Conservation (phyloP, 2,888 invertebrate genomes). For the Halocaridina rubra region DNA sequence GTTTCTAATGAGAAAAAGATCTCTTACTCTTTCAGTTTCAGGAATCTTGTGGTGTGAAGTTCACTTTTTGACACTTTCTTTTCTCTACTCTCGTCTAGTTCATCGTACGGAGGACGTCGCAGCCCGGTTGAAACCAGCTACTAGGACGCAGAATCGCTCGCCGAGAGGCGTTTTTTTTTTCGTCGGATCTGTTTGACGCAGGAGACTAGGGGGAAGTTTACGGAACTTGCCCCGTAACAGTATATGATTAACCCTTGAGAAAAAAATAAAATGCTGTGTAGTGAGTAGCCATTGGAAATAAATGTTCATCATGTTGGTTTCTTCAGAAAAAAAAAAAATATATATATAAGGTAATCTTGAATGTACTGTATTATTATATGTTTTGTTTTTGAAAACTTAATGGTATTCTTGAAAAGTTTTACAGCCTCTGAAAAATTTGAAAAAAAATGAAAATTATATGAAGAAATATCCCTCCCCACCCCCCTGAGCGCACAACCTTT, state of each 20-base stretch:
- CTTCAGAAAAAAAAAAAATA: too few relatives aligned
- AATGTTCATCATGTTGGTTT: slow-evolving; percentile 49
- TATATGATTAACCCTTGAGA: too few relatives aligned
- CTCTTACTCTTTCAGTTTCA: slow-evolving; percentile 57
- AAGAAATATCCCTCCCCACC: slow-evolving; percentile 40
- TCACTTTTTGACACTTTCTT: slow-evolving; percentile 36
- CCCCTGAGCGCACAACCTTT: slow-evolving; percentile 57
- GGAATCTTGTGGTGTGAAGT: slow-evolving; percentile 24
- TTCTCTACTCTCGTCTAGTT: slow-evolving; percentile 56
- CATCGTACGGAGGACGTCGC: slow-evolving; percentile 60
- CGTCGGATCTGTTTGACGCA: slow-evolving; percentile 11
- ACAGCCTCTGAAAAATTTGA: slow-evolving; percentile 44
- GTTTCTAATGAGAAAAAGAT: too few relatives aligned
- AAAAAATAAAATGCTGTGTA: slow-evolving; percentile 52
- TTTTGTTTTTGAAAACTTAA: slow-evolving; percentile 48
- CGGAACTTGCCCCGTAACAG: too few relatives aligned
- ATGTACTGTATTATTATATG: slow-evolving; percentile 33
- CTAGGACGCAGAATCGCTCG: slow-evolving; percentile 44
- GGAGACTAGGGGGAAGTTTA: slow-evolving; percentile 28
- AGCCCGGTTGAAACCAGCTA: slow-evolving; percentile 57
- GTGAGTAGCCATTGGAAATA: slow-evolving; percentile 56
- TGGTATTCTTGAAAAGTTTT: slow-evolving; percentile 56
- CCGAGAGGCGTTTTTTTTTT: too few relatives aligned
- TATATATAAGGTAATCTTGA: too few relatives aligned
- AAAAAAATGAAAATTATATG: slow-evolving; percentile 20